Evolutionary conservation across 2,888 invertebrate species (phyloP).

Genomic region (Polia nebulosa): DNA sequence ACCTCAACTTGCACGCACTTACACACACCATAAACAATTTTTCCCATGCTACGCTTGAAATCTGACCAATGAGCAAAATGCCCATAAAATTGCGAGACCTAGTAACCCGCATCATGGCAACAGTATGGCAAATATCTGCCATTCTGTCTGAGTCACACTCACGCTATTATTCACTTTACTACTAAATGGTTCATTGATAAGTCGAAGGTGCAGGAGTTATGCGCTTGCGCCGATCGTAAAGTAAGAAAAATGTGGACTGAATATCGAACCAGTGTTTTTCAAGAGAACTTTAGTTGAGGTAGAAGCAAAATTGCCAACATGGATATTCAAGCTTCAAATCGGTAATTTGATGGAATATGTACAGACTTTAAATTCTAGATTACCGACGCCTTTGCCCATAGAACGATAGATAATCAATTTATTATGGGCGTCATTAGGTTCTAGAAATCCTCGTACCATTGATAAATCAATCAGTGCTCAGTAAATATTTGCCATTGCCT

Average conservation of each 20-base stretch:
- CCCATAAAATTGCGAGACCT: slow-evolving; percentile 47
- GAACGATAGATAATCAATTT: slow-evolving; percentile 29
- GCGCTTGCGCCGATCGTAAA: slow-evolving; percentile 43
- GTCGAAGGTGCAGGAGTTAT: slow-evolving; percentile 44
- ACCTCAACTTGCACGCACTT: slow-evolving; percentile 14
- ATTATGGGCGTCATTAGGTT: slow-evolving; percentile 35
- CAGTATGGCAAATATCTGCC: slow-evolving; percentile 54
- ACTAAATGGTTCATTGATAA: slow-evolving; percentile 65
- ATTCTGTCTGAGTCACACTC: slow-evolving; percentile 66
- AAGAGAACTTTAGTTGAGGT: neutral
- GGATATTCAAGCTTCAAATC: neutral
- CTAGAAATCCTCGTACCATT: slow-evolving; percentile 22
- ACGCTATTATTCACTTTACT: slow-evolving; percentile 63
- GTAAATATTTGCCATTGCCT: slow-evolving; percentile 40
- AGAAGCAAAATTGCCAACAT: neutral
- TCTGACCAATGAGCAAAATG: slow-evolving; percentile 36
- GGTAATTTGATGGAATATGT: neutral
- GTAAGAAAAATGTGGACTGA: slow-evolving; percentile 20
- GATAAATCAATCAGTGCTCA: slow-evolving; percentile 41
- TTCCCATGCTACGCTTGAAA: slow-evolving; percentile 32
- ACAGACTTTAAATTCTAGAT: slow-evolving; percentile 4
- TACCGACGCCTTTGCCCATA: neutral
- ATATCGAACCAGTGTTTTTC: neutral
- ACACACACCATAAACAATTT: slow-evolving; percentile 25
- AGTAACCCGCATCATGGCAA: slow-evolving; percentile 54